A percentile compares a stretch with the other conserved stretches of the same genome.
These are phyloP conservation scores for Drosophila affinis DNA, from an alignment of 2,888 invertebrate species.

Conservation along the genomic window DNA sequence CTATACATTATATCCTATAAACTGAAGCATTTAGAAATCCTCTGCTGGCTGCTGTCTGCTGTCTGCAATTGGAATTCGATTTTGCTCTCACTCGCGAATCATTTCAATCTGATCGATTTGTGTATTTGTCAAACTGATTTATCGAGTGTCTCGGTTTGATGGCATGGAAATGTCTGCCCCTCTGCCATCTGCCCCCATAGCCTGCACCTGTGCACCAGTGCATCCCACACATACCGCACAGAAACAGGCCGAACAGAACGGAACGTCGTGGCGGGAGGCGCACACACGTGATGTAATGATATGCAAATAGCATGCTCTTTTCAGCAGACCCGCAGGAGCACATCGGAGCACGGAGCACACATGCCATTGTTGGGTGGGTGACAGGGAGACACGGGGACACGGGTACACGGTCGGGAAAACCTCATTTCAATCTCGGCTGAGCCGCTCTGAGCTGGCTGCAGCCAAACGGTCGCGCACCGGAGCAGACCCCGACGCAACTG, in stretches of 20 bases:
- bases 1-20: too few species aligned
- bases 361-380: constrained; percentile 11
- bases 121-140: constrained; percentile 71
- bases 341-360: constrained; percentile 5
- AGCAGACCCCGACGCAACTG: not conserved
- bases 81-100: constrained; percentile 39
- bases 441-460: constrained; percentile 61
- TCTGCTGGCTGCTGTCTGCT: not conserved
- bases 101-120: constrained; percentile 65
- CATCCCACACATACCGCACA: constrained; percentile 30
- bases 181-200: constrained; percentile 8
- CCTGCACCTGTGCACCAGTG: constrained; percentile 21
- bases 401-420: constrained; percentile 48
- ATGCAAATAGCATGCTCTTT: constrained; percentile 76
- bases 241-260: not conserved
- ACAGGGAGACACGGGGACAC: too few species aligned
- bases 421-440: constrained; percentile 74
- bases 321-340: constrained; percentile 39
- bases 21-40: not conserved
- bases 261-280: not conserved
- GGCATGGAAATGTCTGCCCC: constrained; percentile 59
- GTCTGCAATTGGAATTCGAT: constrained; percentile 14
- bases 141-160: constrained; percentile 68
- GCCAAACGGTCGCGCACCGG: constrained; percentile 39
- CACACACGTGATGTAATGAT: constrained; percentile 60